Evolutionary conservation across 2,797 vertebrate species (phyloP).

Genomic region (Graptemys geographica): DNA sequence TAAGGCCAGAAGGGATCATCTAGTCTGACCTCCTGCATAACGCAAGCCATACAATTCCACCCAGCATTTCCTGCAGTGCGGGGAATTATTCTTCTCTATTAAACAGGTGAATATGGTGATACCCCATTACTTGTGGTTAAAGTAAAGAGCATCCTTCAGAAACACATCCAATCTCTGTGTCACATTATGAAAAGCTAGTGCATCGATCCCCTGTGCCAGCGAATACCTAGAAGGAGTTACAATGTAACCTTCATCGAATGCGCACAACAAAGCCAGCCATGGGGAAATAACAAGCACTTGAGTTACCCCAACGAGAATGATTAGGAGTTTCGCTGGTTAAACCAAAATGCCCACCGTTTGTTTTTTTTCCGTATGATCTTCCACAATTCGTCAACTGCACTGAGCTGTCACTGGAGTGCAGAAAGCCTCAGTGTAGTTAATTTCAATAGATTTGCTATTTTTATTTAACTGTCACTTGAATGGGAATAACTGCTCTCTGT

Average conservation of each 20-base stretch:
- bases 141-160: neutral
- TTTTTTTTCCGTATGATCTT: neutral
- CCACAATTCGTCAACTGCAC: neutral
- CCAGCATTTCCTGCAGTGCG: neutral
- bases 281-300: neutral
- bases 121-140: neutral
- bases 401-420: neutral
- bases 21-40: neutral
- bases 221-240: neutral
- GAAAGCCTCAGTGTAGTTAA: neutral
- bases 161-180: neutral
- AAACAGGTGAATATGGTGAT: neutral
- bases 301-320: neutral
- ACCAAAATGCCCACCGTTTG: neutral
- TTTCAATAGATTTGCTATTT: neutral
- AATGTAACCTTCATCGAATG: neutral
- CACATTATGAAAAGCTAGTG: neutral
- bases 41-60: neutral
- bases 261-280: neutral
- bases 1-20: neutral
- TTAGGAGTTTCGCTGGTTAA: neutral
- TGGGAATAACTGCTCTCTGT: neutral
- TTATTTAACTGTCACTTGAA: neutral
- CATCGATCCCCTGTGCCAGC: rapidly evolving
- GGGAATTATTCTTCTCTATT: neutral